These are phyloP conservation scores for Folsomia manolachei DNA, from an alignment of 2,888 invertebrate genomes.

Conservation along the genomic window DNA sequence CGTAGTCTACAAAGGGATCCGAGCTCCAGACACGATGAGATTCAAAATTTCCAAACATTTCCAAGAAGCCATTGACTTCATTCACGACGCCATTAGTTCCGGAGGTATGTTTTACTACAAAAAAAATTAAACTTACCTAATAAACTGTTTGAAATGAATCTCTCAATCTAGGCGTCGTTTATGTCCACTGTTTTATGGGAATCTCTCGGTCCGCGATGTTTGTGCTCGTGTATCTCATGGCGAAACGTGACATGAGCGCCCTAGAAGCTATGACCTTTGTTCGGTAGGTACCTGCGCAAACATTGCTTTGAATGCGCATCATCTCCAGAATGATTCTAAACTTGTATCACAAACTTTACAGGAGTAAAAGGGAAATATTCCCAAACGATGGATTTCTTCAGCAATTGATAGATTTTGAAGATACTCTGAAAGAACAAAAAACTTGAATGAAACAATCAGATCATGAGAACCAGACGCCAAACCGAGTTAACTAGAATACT, in stretches of 20 bases:
- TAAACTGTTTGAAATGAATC: not conserved
- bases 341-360: too few species aligned
- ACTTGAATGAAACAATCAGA: too few species aligned
- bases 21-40: not conserved
- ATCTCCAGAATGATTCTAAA: not conserved
- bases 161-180: slow-evolving; percentile 74
- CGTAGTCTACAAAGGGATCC: not conserved
- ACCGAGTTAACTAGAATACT: too few species aligned
- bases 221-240: slow-evolving; percentile 77
- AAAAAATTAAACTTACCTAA: not conserved
- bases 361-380: slow-evolving; percentile 66
- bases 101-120: slow-evolving; percentile 4
- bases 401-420: slow-evolving; percentile 67
- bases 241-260: slow-evolving; percentile 70
- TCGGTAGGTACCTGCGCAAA: slow-evolving; percentile 54
- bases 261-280: slow-evolving; percentile 67
- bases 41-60: slow-evolving; percentile 7
- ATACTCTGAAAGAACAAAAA: slow-evolving; percentile 5
- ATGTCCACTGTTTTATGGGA: slow-evolving; percentile 78
- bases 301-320: not conserved
- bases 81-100: slow-evolving; percentile 1
- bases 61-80: slow-evolving; percentile 4
- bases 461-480: too few species aligned
- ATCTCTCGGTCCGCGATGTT: slow-evolving; percentile 79
- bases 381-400: slow-evolving; percentile 78